phyloP scores from a whole-genome alignment of 2,888 invertebrate species.

The Nyleta sp. region DNA sequence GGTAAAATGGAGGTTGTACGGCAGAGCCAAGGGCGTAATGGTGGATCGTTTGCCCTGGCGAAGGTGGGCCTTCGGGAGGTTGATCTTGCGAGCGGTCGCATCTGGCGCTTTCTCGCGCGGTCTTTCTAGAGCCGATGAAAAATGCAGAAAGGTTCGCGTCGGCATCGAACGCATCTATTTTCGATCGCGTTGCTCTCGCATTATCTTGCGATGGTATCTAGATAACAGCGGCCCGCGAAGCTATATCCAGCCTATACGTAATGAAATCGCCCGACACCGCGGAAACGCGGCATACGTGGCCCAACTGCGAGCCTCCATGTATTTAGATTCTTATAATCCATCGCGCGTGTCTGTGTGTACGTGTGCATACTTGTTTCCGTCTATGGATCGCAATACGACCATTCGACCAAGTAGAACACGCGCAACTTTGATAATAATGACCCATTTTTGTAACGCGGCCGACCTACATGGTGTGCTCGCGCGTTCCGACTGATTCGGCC shows the following conservation, averaged over 20 bases:
- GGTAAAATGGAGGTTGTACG: too few species aligned
- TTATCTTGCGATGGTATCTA: constrained; percentile 39
- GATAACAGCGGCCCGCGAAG: constrained; percentile 29
- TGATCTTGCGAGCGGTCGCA: constrained; percentile 4
- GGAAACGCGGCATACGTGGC: constrained; percentile 77
- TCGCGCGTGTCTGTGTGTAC: constrained; percentile 2
- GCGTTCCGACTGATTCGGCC: neutral
- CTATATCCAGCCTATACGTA: constrained; percentile 53
- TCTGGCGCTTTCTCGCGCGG: constrained; percentile 17
- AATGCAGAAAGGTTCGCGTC: constrained; percentile 28
- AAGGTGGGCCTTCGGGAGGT: neutral
- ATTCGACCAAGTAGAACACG: constrained; percentile 38
- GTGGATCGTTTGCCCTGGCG: too few species aligned
- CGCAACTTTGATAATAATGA: constrained; percentile 58
- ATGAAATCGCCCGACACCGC: constrained; percentile 22
- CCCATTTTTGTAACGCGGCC: constrained; percentile 32
- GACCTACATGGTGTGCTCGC: neutral
- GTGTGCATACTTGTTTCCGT: constrained; percentile 18
- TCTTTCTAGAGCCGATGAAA: constrained; percentile 30
- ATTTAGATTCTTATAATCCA: constrained; percentile 52
- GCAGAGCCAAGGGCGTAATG: too few species aligned
- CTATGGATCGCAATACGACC: constrained; percentile 34
- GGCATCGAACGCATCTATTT: constrained; percentile 29
- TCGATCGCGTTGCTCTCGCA: constrained; percentile 40
- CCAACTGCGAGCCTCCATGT: constrained; percentile 80